Percentiles rank a stretch among this genome's conserved stretches.
Conservation (phyloP, 2,888 invertebrate genomes). For the Drosophila meridiana region DNA sequence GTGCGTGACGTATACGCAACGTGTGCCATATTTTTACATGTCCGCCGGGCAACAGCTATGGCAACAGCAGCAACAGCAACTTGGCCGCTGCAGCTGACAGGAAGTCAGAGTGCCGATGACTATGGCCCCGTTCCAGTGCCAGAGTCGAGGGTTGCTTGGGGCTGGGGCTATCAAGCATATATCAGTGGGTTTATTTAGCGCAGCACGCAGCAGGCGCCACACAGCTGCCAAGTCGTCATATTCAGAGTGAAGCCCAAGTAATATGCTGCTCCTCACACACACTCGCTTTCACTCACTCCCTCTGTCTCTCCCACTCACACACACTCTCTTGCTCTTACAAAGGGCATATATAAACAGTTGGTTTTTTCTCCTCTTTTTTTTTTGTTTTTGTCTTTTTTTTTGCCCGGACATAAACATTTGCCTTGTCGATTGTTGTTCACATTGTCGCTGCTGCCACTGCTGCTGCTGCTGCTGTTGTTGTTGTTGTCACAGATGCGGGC, state of each 20-base stretch:
- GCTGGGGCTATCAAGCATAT: conserved; percentile 46
- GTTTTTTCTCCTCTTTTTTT: conserved; percentile 5
- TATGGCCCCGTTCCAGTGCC: conserved; percentile 6
- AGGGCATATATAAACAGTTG: conserved; percentile 57
- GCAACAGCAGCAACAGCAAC: conserved; percentile 16
- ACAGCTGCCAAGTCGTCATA: conserved; percentile 39
- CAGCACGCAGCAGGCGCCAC: conserved; percentile 46
- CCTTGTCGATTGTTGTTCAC: conserved; percentile 30
- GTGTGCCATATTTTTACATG: conserved; percentile 75
- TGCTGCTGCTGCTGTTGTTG: conserved; percentile 11
- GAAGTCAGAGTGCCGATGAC: conserved; percentile 47
- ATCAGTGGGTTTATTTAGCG: conserved; percentile 60
- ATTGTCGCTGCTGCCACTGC: conserved; percentile 12
- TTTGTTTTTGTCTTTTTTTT: conserved; percentile 11
- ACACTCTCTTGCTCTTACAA: conserved; percentile 22
- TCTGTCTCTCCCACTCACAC: neutral
- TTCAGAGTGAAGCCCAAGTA: conserved; percentile 2
- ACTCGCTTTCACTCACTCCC: neutral
- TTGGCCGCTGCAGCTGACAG: conserved; percentile 54
- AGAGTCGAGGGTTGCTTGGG: neutral
- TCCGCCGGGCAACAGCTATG: conserved; percentile 54
- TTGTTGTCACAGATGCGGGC: conserved; percentile 52
- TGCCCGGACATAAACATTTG: conserved; percentile 43
- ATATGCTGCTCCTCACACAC: neutral
- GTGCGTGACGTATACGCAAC: conserved; percentile 72